A percentile compares a stretch with the other conserved stretches of the same genome.
These are phyloP conservation scores for Pyrocoelia pectoralis DNA, from an alignment of 2,888 invertebrate species.

Conservation along the genomic window DNA sequence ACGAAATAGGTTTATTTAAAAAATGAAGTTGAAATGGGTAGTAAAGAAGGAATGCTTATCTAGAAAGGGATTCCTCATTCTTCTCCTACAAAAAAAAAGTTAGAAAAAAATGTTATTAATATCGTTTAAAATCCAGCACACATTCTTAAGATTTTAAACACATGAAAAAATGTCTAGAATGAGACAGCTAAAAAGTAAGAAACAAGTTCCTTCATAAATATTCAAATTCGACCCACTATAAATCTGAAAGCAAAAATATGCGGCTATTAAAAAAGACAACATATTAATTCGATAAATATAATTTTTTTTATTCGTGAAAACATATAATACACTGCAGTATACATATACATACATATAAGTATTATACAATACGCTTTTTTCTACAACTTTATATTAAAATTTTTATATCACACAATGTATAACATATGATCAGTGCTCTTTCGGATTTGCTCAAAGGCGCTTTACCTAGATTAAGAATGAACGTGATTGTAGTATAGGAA, in stretches of 20 bases:
- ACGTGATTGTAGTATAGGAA: constrained; percentile 5
- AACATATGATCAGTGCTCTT: constrained; percentile 31
- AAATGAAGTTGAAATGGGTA: constrained; percentile 8
- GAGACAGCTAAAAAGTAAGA: constrained; percentile 40
- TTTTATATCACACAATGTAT: constrained; percentile 37
- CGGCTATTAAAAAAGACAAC: constrained; percentile 59
- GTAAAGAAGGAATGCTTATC: constrained; percentile 4
- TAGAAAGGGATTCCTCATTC: constrained; percentile 9
- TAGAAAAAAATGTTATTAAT: constrained; percentile 32
- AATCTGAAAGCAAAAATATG: constrained; percentile 56
- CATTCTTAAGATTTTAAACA: constrained; percentile 37
- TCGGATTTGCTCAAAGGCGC: constrained; percentile 14
- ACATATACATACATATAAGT: constrained; percentile 40
- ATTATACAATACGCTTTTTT: constrained; percentile 36
- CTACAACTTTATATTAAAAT: constrained; percentile 32
- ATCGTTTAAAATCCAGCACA: constrained; percentile 34
- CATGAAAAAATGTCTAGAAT: constrained; percentile 51
- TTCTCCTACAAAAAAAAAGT: constrained; percentile 4
- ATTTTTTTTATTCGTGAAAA: constrained; percentile 49
- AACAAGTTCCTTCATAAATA: constrained; percentile 57
- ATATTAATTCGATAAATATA: constrained; percentile 59
- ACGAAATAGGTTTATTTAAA: constrained; percentile 2
- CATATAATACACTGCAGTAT: constrained; percentile 41
- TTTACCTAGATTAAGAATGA: constrained; percentile 1
- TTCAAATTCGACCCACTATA: constrained; percentile 57